These are phyloP conservation scores for Parauchenoglanis ngamensis DNA, from an alignment of 2,797 vertebrate genomes.

Conservation along the genomic window DNA sequence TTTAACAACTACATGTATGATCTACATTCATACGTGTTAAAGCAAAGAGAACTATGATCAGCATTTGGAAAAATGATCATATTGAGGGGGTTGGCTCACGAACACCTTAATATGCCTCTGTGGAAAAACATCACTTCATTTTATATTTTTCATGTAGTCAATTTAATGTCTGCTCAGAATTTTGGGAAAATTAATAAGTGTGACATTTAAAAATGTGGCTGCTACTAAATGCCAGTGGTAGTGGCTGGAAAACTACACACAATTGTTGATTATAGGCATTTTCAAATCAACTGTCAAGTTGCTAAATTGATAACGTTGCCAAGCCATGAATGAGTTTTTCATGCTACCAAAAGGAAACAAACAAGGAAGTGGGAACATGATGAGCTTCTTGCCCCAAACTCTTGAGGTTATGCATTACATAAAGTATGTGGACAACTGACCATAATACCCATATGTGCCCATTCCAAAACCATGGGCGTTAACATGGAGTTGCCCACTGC, in stretches of 20 bases:
- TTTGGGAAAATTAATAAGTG: not conserved
- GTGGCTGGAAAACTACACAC: not conserved
- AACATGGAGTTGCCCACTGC: not conserved
- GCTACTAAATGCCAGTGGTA: not conserved
- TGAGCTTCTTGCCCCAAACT: not conserved
- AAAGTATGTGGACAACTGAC: not conserved
- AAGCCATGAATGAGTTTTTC: not conserved
- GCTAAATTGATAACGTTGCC: not conserved
- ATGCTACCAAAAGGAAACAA: not conserved
- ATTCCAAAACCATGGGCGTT: not conserved
- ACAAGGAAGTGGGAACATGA: not conserved
- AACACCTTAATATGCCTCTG: not conserved
- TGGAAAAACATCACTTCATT: not conserved
- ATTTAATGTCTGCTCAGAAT: not conserved
- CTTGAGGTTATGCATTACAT: not conserved
- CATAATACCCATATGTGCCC: not conserved
- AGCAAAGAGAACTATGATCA: not conserved
- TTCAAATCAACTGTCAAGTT: not conserved
- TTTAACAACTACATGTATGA: not conserved
- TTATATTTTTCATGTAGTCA: not conserved
- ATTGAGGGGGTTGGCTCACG: not conserved
- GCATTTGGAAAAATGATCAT: not conserved
- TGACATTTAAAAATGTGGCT: not conserved
- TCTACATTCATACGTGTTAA: not conserved
- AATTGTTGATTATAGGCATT: not conserved